phyloP scores from a whole-genome alignment of 64 coral and sea anemone species.

The Pocillopora damicornis region DNA sequence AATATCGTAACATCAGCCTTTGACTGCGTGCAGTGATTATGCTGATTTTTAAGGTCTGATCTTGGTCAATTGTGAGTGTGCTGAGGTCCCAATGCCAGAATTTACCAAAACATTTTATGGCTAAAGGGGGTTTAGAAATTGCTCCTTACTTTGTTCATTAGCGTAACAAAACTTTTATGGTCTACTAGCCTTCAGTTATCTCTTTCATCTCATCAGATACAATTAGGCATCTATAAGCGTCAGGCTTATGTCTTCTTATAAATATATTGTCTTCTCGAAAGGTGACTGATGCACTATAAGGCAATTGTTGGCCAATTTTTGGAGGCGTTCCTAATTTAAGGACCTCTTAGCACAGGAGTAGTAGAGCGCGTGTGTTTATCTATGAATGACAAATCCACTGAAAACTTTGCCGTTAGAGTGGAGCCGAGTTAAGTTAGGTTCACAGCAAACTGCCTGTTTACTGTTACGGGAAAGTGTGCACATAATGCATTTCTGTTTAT shows the following conservation, averaged over 20 bases:
- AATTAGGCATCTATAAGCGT: slow-evolving; percentile 87
- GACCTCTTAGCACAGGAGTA: slow-evolving; percentile 78
- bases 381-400: slow-evolving; percentile 69
- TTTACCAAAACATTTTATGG: neutral
- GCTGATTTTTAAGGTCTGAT: slow-evolving; percentile 37
- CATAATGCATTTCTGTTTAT: slow-evolving; percentile 7
- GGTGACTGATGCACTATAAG: slow-evolving; percentile 93
- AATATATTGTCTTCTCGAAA: slow-evolving; percentile 91
- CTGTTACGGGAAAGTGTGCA: neutral
- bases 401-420: slow-evolving; percentile 51
- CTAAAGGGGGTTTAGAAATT: slow-evolving; percentile 2
- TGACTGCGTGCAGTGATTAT: slow-evolving; percentile 43
- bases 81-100: neutral
- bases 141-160: slow-evolving; percentile 4
- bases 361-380: slow-evolving; percentile 89
- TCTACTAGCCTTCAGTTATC: slow-evolving; percentile 44
- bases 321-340: slow-evolving; percentile 89
- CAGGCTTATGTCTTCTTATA: slow-evolving; percentile 66
- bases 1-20: slow-evolving; percentile 43
- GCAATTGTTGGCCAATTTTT: slow-evolving; percentile 96
- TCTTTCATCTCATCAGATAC: slow-evolving; percentile 76
- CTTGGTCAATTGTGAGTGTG: neutral
- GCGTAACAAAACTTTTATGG: slow-evolving; percentile 31
- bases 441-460: slow-evolving; percentile 5
- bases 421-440: neutral